A percentile compares a stretch with the other conserved stretches of the same genome.
Conservation (phyloP, 2,888 invertebrate genomes). For the Sicus ferrugineus region DNA sequence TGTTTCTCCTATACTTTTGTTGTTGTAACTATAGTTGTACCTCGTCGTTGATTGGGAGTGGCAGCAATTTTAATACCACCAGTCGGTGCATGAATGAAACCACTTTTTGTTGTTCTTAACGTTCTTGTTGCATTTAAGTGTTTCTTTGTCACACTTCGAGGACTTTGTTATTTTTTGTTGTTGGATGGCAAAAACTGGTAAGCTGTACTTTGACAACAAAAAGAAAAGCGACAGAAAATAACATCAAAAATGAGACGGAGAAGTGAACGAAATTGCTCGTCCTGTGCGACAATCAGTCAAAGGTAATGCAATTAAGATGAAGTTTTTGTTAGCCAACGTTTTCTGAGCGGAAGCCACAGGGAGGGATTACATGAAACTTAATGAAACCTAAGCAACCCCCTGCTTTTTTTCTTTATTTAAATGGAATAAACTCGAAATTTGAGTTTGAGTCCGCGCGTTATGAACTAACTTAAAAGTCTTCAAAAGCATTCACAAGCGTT, state of each 20-base stretch:
- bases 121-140: conserved; percentile 18
- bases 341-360: no score
- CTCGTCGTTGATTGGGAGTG: conserved; percentile 15
- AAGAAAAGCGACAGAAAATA: not conserved
- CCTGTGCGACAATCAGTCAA: conserved; percentile 25
- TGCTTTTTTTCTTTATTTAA: no score
- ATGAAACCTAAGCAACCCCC: no score
- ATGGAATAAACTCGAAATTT: no score
- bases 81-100: conserved; percentile 36
- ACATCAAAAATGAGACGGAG: not conserved
- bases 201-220: conserved; percentile 1
- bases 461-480: conserved; percentile 40
- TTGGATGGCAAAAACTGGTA: conserved; percentile 23
- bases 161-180: conserved; percentile 53
- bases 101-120: conserved; percentile 27
- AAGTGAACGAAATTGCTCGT: not conserved
- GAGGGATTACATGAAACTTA: no score
- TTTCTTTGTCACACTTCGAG: conserved; percentile 56
- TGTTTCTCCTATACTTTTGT: conserved; percentile 48
- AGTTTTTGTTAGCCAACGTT: no score
- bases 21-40: conserved; percentile 38
- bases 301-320: not conserved
- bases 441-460: no score
- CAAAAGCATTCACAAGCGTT: conserved; percentile 27
- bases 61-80: conserved; percentile 30